A percentile compares a stretch with the other conserved stretches of the same genome.
These are phyloP conservation scores for Smutsia temminckii DNA, from an alignment of 2,797 vertebrate species.

Conservation along the genomic window DNA sequence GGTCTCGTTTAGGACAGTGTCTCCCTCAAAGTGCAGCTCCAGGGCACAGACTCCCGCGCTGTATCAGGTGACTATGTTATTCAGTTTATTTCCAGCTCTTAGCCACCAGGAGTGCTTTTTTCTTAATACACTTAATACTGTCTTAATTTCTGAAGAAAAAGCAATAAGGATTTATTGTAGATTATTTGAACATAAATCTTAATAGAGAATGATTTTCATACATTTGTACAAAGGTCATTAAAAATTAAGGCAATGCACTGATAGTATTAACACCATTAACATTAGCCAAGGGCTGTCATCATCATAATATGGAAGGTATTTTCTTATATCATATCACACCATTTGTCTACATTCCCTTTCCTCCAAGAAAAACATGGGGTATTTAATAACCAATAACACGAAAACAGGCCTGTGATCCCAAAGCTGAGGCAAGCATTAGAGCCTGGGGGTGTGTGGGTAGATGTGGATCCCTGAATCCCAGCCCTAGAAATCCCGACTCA, in stretches of 20 bases:
- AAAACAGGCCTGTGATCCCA: background rate
- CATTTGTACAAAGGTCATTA: slow-evolving; percentile 12
- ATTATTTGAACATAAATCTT: background rate
- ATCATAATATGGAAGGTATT: background rate
- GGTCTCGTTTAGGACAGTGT: background rate
- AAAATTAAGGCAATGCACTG: background rate
- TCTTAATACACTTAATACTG: background rate
- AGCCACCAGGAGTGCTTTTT: background rate
- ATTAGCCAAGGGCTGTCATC: background rate
- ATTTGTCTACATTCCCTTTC: background rate
- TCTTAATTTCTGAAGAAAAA: slow-evolving; percentile 16
- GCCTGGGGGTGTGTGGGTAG: background rate
- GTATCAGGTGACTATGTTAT: background rate
- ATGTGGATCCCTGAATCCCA: background rate
- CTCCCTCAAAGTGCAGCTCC: background rate
- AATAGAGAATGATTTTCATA: background rate
- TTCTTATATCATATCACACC: background rate
- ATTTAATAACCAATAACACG: background rate
- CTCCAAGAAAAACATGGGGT: background rate
- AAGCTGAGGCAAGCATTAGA: background rate
- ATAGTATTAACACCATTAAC: background rate
- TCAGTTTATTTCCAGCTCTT: background rate
- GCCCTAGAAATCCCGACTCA: background rate
- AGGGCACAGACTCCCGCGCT: background rate
- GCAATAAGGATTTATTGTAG: background rate